A percentile compares a stretch with the other conserved stretches of the same genome.
Evolutionary conservation across 2,888 invertebrate genomes (phyloP).

Genomic region (Caenorhabditis wallacei): DNA sequence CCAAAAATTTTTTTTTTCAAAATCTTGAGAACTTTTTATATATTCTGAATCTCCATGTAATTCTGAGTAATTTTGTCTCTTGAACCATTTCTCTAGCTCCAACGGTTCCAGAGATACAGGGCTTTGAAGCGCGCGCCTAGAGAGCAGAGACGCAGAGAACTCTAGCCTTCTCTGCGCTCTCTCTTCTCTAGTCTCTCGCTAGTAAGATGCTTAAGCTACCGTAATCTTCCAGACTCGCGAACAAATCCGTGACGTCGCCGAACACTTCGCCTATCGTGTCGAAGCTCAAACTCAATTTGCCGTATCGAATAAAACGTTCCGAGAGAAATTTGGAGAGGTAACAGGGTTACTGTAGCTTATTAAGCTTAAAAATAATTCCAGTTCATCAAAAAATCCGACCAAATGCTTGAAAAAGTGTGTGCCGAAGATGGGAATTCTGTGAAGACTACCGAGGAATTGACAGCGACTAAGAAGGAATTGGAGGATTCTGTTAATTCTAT

Average conservation of each 20-base stretch:
- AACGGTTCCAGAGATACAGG: too few relatives aligned
- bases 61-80: too few relatives aligned
- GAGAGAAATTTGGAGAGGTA: slow-evolving; percentile 88
- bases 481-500: slow-evolving; percentile 82
- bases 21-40: too few relatives aligned
- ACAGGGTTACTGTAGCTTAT: slow-evolving; percentile 83
- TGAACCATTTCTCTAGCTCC: too few relatives aligned
- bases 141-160: too few relatives aligned
- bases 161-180: too few relatives aligned
- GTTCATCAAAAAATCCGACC: slow-evolving; percentile 83
- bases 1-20: too few relatives aligned
- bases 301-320: slow-evolving; percentile 89
- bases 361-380: slow-evolving; percentile 50
- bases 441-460: slow-evolving; percentile 38
- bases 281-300: slow-evolving; percentile 89
- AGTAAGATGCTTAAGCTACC: too few relatives aligned
- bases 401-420: slow-evolving; percentile 84
- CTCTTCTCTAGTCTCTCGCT: too few relatives aligned
- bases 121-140: too few relatives aligned
- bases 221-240: slow-evolving; percentile 87
- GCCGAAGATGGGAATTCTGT: slow-evolving; percentile 74
- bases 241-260: slow-evolving; percentile 91
- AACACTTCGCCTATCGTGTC: slow-evolving; percentile 89
- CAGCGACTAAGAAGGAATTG: slow-evolving; percentile 74
- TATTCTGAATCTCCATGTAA: too few relatives aligned